Percentiles rank a stretch among this genome's conserved stretches.
These are phyloP conservation scores for Philaethria dido DNA, from an alignment of 2,888 invertebrate genomes.

Conservation along the genomic window DNA sequence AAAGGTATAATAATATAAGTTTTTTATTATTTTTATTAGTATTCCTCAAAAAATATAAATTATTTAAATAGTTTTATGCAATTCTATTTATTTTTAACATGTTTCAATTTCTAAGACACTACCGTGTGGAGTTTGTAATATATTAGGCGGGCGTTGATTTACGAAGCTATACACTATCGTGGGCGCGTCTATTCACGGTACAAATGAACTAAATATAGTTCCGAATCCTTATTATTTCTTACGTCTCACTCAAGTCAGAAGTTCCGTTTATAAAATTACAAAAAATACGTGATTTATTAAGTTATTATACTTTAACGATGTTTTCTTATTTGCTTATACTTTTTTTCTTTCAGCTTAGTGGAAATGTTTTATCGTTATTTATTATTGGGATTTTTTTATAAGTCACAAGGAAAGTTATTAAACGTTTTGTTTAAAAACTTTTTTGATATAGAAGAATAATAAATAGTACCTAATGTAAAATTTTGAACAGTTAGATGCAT, in stretches of 20 bases:
- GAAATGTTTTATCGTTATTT: not conserved
- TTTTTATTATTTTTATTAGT: not conserved
- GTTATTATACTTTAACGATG: not conserved
- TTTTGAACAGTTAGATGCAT: not conserved
- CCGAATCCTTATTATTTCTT: slow-evolving; percentile 79
- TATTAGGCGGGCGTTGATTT: slow-evolving; percentile 80
- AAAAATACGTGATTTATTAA: slow-evolving; percentile 28
- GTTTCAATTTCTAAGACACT: slow-evolving; percentile 36
- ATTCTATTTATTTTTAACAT: slow-evolving; percentile 32
- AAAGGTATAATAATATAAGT: no score
- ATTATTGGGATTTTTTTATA: not conserved
- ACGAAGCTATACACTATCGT: slow-evolving; percentile 70
- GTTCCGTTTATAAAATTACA: slow-evolving; percentile 66
- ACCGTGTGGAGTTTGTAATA: slow-evolving; percentile 72
- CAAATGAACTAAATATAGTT: slow-evolving; percentile 81
- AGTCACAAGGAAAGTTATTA: not conserved
- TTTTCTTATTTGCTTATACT: not conserved
- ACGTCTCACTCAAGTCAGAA: slow-evolving; percentile 70
- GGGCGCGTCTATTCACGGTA: slow-evolving; percentile 80
- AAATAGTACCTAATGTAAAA: not conserved
- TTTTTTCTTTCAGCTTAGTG: not conserved
- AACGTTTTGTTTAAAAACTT: no score
- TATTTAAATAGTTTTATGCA: slow-evolving; percentile 8
- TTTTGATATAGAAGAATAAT: no score
- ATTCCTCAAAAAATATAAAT: not conserved